A percentile compares a stretch with the other conserved stretches of the same genome.
phyloP scores from a whole-genome alignment of 30 jellyfish, hydroid and myxozoan genomes.

The Aurelia coerulea region DNA sequence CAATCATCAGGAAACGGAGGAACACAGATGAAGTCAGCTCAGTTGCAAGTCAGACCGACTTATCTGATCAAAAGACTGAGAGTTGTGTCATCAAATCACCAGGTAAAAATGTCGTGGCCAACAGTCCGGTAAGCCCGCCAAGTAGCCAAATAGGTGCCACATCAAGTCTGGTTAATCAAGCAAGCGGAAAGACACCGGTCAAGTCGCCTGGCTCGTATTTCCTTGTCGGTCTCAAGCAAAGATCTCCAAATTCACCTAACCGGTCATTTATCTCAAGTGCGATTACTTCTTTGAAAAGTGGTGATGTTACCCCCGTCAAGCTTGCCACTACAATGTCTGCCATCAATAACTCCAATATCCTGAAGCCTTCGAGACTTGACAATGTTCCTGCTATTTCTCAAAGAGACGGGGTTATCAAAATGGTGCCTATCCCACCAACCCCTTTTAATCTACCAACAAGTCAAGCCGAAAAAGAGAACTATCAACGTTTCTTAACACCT shows the following conservation, averaged over 20 bases:
- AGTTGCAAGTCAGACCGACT: background rate
- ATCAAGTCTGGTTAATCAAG: background rate
- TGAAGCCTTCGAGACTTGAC: background rate
- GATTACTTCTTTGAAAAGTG: conserved; percentile 1
- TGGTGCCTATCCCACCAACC: conserved; percentile 52
- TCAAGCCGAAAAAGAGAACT: conserved; percentile 11
- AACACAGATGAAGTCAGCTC: background rate
- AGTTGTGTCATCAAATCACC: background rate
- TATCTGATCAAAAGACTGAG: background rate
- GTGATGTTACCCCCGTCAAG: background rate
- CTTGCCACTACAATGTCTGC: background rate
- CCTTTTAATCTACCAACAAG: conserved; percentile 3
- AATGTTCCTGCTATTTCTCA: background rate
- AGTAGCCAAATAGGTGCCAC: background rate
- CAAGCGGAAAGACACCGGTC: background rate
- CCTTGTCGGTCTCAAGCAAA: conserved; percentile 15
- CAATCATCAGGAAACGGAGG: background rate
- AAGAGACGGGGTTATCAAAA: background rate
- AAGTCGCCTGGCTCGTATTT: conserved; percentile 7
- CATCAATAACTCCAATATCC: background rate
- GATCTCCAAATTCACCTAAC: conserved; percentile 19
- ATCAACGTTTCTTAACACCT: background rate
- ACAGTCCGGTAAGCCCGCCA: background rate
- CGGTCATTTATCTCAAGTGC: background rate
- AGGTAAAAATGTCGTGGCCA: background rate